Evolutionary conservation across 2,797 vertebrate genomes (phyloP).

Genomic region (Coendou prehensilis): DNA sequence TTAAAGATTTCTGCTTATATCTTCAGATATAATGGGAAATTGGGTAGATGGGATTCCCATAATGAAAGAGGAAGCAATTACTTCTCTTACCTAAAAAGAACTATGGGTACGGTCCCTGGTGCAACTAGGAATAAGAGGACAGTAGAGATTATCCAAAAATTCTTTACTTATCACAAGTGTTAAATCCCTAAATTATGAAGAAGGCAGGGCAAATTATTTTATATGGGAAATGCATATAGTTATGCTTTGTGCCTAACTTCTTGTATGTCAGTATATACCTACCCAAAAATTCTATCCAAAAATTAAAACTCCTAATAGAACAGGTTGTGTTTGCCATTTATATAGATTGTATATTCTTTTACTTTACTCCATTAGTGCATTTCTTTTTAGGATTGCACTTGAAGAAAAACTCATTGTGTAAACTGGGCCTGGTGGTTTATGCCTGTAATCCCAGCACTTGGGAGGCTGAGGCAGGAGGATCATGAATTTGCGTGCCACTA

Average conservation of each 20-base stretch:
- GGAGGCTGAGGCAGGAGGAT: background rate
- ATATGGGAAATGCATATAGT: background rate
- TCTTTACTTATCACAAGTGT: background rate
- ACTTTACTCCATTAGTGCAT: background rate
- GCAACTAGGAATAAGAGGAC: background rate
- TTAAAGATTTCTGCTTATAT: background rate
- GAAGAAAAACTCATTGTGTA: background rate
- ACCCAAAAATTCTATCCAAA: background rate
- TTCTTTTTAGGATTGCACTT: background rate
- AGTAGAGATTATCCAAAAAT: background rate
- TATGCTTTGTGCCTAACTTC: background rate
- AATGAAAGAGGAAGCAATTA: background rate
- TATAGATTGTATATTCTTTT: background rate
- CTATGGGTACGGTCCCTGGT: background rate
- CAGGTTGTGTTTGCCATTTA: background rate
- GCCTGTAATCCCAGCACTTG: background rate
- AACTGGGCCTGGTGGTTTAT: background rate
- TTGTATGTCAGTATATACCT: background rate
- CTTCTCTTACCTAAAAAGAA: background rate
- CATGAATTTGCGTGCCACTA: too few species aligned
- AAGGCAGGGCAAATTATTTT: background rate
- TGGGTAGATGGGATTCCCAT: background rate
- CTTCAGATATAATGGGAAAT: background rate
- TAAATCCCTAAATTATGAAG: background rate
- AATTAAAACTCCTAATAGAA: background rate